phyloP scores from a whole-genome alignment of 2,888 invertebrate species.

The Villa cingulata region DNA sequence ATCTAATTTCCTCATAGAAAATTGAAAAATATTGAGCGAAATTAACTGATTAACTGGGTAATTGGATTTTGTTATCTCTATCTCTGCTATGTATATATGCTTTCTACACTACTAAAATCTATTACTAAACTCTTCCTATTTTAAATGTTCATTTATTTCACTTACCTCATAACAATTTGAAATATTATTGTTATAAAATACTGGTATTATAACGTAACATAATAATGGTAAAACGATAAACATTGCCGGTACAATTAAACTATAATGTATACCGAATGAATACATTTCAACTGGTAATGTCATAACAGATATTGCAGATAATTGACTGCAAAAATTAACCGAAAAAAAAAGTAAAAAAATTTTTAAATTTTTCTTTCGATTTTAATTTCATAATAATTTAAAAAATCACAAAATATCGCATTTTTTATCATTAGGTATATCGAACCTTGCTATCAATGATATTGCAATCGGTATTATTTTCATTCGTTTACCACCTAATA shows the following conservation, averaged over 20 bases:
- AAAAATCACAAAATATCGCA: neutral
- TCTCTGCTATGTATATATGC: too few species aligned
- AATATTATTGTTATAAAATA: conserved; percentile 33
- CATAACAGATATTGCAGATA: conserved; percentile 38
- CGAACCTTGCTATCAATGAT: conserved; percentile 40
- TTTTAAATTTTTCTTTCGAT: too few species aligned
- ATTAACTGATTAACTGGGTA: too few species aligned
- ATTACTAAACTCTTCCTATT: neutral
- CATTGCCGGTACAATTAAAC: conserved; percentile 27
- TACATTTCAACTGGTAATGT: conserved; percentile 39
- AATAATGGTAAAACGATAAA: conserved; percentile 22
- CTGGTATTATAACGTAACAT: conserved; percentile 32
- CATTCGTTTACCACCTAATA: conserved; percentile 40
- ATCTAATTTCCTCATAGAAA: too few species aligned
- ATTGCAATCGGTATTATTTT: conserved; percentile 43
- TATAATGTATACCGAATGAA: conserved; percentile 35
- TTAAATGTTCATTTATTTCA: neutral
- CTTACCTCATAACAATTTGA: conserved; percentile 30
- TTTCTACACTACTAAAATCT: neutral
- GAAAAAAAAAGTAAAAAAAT: neutral
- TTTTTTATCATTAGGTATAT: neutral
- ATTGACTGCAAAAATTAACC: conserved; percentile 24
- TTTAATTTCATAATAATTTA: neutral
- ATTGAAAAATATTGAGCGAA: too few species aligned
- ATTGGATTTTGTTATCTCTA: too few species aligned